Base-by-base conservation (phyloP, 2,113 vertebrate genomes). In the Taurulus bubalis region DNA sequence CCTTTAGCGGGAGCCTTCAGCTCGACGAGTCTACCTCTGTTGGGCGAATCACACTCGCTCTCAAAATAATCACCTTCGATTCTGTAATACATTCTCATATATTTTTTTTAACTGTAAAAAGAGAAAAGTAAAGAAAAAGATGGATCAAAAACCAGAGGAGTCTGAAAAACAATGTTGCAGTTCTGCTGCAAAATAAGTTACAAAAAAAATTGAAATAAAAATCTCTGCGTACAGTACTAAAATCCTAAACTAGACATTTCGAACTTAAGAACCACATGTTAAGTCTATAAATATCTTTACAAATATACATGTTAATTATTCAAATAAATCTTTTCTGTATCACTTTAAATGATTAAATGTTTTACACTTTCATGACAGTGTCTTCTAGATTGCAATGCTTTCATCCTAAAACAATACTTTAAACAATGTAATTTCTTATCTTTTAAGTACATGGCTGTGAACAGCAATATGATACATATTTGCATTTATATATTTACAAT, bases 241-340 rank as follows among this genome's bases (percentile, higher is more conserved):
- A 91, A 93, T 67, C 56, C 90, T 95, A 94, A 91, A 87, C 93
- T 94, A 95, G 83, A 94, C 92, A 92, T 95, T 95, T 95, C 89
- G 86, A 95, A 91, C 92, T 89, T 68, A 94, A 92, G 93, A 95
- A 95, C 95, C 93, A 94, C 96, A 95, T 96, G 95, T 96, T 97
- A 96, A 90, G 94, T 95, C 94, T 97, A 98, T 98, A 98, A 98
- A 98, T 97, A 99, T 94, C 96, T 98, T 98, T 97, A 98, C 97
- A 98, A 97, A 98, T 97, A 97, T 96, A 97, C 97, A 98, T 56
- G 94, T 96, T 97, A 96, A 96, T 93, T 90, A 92, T 85, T 95
- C 94, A 95, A 94, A 95, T 95, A 97, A 96, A 95, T 87, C 90
- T 90, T 96, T 92, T 96, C 95, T 95, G 92, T 94, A 94, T 95